phyloP scores from a whole-genome alignment of 35 echinoderm and acorn worm species.

The Antedon bifida region DNA sequence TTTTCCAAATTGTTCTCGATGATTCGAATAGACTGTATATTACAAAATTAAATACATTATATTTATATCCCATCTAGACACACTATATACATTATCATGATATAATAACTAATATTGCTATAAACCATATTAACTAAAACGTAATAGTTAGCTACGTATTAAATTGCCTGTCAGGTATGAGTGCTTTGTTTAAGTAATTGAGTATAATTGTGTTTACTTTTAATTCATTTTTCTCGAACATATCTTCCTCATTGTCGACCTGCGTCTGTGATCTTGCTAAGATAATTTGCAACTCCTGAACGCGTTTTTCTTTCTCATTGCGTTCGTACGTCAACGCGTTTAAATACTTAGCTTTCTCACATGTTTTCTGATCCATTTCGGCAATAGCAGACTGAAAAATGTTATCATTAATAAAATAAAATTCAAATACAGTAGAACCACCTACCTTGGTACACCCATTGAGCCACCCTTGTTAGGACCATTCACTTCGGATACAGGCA shows the following conservation, averaged over 20 bases:
- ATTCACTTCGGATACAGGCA: too few relatives aligned
- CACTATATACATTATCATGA: too few relatives aligned
- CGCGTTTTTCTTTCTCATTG: conserved; percentile 32
- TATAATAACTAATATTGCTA: too few relatives aligned
- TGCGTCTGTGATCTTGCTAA: conserved; percentile 23
- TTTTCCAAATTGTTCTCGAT: conserved; percentile 97
- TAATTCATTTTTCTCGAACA: conserved; percentile 51
- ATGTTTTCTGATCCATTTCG: conserved; percentile 80
- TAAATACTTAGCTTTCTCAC: conserved; percentile 76
- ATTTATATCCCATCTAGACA: too few relatives aligned
- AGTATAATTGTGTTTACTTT: conserved; percentile 25
- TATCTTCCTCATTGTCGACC: conserved; percentile 29
- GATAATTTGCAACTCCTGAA: conserved; percentile 40
- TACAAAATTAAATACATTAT: neutral
- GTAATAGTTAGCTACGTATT: too few relatives aligned
- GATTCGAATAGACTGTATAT: conserved; percentile 64
- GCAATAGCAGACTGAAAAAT: conserved; percentile 40
- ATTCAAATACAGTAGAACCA: neutral
- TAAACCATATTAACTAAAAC: too few relatives aligned
- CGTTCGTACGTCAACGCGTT: conserved; percentile 50
- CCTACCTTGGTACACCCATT: neutral
- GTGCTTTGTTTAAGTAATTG: too few relatives aligned
- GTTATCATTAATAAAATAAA: neutral
- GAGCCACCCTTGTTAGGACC: neutral
- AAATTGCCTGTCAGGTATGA: too few relatives aligned